Evolutionary conservation across 2,797 vertebrate genomes (phyloP).

Genomic region (Pteropus rufus): DNA sequence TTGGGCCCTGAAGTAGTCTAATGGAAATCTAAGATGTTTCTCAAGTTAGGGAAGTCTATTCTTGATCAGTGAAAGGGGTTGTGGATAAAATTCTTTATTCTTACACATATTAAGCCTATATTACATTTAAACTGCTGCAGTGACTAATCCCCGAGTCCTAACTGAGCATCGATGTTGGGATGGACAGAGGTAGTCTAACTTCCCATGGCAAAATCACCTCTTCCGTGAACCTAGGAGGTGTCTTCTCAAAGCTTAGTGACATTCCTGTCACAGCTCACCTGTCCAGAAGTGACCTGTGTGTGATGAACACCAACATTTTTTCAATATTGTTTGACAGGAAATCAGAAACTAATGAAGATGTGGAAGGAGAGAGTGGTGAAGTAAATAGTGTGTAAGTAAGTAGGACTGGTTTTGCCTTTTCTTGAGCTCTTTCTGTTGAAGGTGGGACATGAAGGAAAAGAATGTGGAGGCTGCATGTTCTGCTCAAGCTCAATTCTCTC

Average conservation of each 20-base stretch:
- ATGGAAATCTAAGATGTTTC: fast-evolving
- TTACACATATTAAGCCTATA: not conserved
- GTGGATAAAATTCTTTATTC: not conserved
- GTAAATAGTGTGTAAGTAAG: fast-evolving
- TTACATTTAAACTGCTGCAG: not conserved
- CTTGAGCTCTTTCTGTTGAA: not conserved
- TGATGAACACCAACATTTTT: fast-evolving
- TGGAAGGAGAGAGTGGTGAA: not conserved
- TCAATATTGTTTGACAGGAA: not conserved
- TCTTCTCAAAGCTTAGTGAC: not conserved
- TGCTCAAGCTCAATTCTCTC: not conserved
- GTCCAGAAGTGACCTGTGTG: fast-evolving
- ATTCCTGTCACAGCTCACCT: fast-evolving
- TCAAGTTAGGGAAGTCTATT: not conserved
- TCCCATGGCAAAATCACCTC: fast-evolving
- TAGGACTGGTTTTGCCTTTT: not conserved
- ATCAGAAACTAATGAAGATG: not conserved
- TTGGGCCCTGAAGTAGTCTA: not conserved
- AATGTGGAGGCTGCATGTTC: not conserved
- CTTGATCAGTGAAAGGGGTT: too few relatives aligned
- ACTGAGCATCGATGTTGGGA: not conserved
- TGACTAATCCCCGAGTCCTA: not conserved
- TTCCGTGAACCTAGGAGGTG: not conserved
- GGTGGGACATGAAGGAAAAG: not conserved
- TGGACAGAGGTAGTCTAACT: fast-evolving